Percentiles rank a stretch among this genome's conserved stretches.
phyloP scores from a whole-genome alignment of 2,113 vertebrate species.

The Odobenus rosmarus region DNA sequence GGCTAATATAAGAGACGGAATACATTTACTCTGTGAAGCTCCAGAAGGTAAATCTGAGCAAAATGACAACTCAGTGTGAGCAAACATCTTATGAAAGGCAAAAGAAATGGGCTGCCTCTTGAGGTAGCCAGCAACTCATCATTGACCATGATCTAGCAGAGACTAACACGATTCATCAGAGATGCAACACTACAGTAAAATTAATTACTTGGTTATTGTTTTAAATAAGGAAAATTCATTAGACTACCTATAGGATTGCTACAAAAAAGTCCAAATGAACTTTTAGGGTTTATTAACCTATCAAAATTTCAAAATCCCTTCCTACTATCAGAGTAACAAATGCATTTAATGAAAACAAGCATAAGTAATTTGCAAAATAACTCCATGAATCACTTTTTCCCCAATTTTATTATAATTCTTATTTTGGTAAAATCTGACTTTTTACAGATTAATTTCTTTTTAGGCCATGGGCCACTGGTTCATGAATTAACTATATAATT shows the following conservation, averaged over 20 bases:
- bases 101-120: background rate
- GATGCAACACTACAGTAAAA: background rate
- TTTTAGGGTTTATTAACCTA: background rate
- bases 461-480: background rate
- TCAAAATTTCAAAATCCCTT: background rate
- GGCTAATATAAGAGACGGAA: background rate
- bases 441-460: background rate
- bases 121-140: background rate
- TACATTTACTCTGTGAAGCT: background rate
- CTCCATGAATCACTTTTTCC: background rate
- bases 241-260: background rate
- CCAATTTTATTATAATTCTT: background rate
- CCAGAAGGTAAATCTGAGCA: background rate
- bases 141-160: background rate
- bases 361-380: conserved; percentile 20
- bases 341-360: conserved; percentile 16
- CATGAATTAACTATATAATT: background rate
- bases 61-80: background rate
- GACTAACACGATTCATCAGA: background rate
- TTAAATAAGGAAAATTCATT: conserved; percentile 33
- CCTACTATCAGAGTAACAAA: background rate
- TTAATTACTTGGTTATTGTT: background rate
- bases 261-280: background rate
- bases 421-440: conserved; percentile 41
- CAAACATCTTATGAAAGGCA: conserved; percentile 3